These are phyloP conservation scores for Trachymyrmex septentrionalis DNA, from an alignment of 1,140 invertebrate species.

Conservation along the genomic window DNA sequence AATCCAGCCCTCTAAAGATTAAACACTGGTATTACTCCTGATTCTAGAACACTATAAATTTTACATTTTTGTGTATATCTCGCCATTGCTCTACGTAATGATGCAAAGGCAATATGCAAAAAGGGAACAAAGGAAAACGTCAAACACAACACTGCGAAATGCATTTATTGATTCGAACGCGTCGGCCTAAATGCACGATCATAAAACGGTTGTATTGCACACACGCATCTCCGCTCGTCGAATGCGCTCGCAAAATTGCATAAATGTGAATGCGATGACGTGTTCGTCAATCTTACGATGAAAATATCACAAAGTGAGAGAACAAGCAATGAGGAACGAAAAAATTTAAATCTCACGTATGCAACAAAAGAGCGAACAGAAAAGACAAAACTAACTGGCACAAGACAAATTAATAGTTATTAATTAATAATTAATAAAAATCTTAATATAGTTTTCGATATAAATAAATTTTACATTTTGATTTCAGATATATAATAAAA, in stretches of 20 bases:
- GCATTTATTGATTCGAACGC: constrained; percentile 55
- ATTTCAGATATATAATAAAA: background rate
- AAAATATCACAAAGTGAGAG: background rate
- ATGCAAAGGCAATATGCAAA: background rate
- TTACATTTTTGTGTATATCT: constrained; percentile 13
- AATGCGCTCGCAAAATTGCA: constrained; percentile 35
- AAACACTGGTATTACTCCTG: background rate
- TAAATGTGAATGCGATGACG: background rate
- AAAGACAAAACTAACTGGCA: background rate
- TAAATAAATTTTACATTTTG: background rate
- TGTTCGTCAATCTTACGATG: background rate
- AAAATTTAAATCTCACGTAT: background rate
- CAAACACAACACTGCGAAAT: constrained; percentile 31
- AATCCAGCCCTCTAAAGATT: background rate
- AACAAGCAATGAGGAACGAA: background rate
- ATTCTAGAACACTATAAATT: constrained; percentile 35
- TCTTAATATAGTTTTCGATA: background rate
- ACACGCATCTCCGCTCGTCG: background rate
- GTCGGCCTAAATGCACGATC: constrained; percentile 44
- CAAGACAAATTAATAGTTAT: background rate
- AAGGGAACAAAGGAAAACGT: background rate
- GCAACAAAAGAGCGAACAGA: background rate
- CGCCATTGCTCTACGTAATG: background rate
- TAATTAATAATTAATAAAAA: background rate
- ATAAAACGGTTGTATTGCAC: constrained; percentile 39